Percentiles rank a stretch among this genome's conserved stretches.
Conservation (phyloP, 2,888 invertebrate genomes). For the Xiphydria camelus region DNA sequence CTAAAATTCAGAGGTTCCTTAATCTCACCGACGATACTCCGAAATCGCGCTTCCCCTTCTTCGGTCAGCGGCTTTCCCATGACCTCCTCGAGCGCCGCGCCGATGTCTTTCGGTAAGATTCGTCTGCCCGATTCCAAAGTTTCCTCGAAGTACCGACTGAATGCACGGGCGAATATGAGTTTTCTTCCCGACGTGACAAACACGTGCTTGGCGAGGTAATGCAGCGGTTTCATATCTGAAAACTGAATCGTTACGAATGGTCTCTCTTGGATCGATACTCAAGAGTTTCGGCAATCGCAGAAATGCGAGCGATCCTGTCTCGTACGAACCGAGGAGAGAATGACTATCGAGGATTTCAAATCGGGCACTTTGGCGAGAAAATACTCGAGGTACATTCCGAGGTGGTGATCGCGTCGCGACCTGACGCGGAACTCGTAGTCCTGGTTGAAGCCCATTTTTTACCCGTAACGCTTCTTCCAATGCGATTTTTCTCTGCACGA, state of each 20-base stretch:
- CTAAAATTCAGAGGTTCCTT: constrained; percentile 67
- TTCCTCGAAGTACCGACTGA: constrained; percentile 42
- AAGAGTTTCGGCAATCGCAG: no score
- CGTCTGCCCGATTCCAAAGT: constrained; percentile 35
- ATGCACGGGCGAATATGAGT: constrained; percentile 40
- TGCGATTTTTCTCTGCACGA: constrained; percentile 68
- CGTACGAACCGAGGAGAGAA: constrained; percentile 58
- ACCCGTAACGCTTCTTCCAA: constrained; percentile 71
- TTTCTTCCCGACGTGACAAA: constrained; percentile 43
- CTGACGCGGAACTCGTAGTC: constrained; percentile 31
- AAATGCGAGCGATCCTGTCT: no score
- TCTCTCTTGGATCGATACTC: no score
- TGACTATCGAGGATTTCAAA: constrained; percentile 75
- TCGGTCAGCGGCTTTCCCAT: constrained; percentile 67
- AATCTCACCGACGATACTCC: constrained; percentile 58
- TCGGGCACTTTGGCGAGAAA: constrained; percentile 72
- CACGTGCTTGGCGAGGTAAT: constrained; percentile 72
- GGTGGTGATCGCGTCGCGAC: constrained; percentile 25
- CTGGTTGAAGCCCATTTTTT: constrained; percentile 57
- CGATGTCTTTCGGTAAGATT: constrained; percentile 32
- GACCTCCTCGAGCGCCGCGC: constrained; percentile 59
- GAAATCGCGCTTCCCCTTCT: constrained; percentile 60
- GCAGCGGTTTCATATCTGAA: constrained; percentile 70
- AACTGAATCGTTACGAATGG: no score
- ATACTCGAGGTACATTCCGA: constrained; percentile 72